phyloP scores from a whole-genome alignment of 2,888 invertebrate genomes.

The Apodemia zela region DNA sequence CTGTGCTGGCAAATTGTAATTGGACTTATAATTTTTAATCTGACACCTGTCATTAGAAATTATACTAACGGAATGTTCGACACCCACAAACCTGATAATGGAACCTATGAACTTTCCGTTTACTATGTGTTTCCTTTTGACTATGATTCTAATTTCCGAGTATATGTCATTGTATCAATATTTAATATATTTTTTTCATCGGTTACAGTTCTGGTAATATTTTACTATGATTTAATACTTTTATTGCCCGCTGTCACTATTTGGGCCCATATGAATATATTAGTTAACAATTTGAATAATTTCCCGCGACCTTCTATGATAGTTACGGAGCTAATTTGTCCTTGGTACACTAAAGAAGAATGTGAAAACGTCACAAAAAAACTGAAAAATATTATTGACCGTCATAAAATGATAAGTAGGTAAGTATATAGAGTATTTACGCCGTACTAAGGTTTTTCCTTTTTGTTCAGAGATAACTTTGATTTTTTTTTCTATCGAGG shows the following conservation, averaged over 20 bases:
- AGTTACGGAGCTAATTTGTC: background rate
- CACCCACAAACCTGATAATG: constrained; percentile 3
- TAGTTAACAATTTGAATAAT: constrained; percentile 24
- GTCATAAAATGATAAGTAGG: constrained; percentile 29
- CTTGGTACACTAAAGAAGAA: constrained; percentile 24
- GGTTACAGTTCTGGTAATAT: too few species aligned
- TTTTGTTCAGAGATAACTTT: too few species aligned
- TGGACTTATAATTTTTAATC: constrained; percentile 20
- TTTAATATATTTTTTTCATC: constrained; percentile 13
- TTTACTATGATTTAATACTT: constrained; percentile 19
- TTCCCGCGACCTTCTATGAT: constrained; percentile 23
- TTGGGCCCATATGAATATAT: constrained; percentile 31
- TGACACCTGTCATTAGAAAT: constrained; percentile 20
- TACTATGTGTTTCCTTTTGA: constrained; percentile 24
- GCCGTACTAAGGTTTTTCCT: too few species aligned
- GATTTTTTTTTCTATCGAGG: too few species aligned
- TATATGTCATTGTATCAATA: constrained; percentile 20
- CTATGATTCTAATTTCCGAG: constrained; percentile 14
- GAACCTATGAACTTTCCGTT: constrained; percentile 22
- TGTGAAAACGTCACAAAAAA: constrained; percentile 19
- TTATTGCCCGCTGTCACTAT: constrained; percentile 24
- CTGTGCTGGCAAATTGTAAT: too few species aligned
- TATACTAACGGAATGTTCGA: constrained; percentile 20
- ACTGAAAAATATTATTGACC: constrained; percentile 28
- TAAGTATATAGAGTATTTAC: too few species aligned